Evolutionary conservation across 1,140 invertebrate species (phyloP).

Genomic region (Polypedilum vanderplanki): DNA sequence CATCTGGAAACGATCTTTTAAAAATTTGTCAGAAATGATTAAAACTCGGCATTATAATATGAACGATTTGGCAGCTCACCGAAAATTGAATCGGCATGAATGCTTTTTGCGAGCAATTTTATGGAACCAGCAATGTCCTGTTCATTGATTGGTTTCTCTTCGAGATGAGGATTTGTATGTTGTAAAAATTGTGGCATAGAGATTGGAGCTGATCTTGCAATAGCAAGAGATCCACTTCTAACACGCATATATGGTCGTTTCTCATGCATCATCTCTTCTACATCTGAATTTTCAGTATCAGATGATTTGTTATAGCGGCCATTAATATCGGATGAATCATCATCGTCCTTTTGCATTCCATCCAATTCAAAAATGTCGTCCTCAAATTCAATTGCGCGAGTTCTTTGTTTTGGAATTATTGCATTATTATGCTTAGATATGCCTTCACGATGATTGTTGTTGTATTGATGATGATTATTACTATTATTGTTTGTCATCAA

Average conservation of each 20-base stretch:
- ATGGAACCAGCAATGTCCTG: neutral
- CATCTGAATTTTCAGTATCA: neutral
- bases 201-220: neutral
- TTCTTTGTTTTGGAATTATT: neutral
- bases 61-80: conserved; percentile 14
- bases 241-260: neutral
- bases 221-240: neutral
- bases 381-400: conserved; percentile 7
- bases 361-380: conserved; percentile 11
- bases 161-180: neutral
- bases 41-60: neutral
- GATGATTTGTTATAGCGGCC: conserved; percentile 18
- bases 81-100: conserved; percentile 17
- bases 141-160: neutral
- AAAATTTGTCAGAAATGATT: neutral
- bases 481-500: neutral
- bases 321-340: neutral
- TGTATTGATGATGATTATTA: neutral
- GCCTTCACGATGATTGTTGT: neutral
- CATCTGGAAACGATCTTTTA: too few relatives aligned
- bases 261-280: neutral
- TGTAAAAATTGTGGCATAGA: conserved; percentile 24
- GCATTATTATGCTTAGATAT: neutral
- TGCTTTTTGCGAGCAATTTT: conserved; percentile 7
- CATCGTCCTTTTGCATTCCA: neutral